A percentile compares a stretch with the other conserved stretches of the same genome.
phyloP scores from a whole-genome alignment of 1,140 invertebrate genomes.

The Trichogramma pretiosum region DNA sequence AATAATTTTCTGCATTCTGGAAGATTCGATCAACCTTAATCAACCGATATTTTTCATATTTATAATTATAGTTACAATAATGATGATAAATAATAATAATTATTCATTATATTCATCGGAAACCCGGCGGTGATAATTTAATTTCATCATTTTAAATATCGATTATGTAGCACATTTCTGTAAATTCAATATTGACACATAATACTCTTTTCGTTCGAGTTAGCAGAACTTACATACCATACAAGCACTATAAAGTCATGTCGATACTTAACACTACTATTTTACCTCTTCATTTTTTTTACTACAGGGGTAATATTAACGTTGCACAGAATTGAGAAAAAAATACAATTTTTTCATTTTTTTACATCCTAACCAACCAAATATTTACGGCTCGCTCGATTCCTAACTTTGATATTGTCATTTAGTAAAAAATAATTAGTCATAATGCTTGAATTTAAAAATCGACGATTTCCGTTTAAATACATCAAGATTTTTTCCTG shows the following conservation, averaged over 20 bases:
- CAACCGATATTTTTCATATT: constrained; percentile 4
- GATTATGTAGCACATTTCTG: constrained; percentile 5
- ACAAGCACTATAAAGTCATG: constrained; percentile 4
- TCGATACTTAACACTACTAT: constrained; percentile 10
- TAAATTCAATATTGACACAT: constrained; percentile 11
- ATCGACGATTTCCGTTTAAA: too few relatives aligned
- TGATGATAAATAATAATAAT: too few relatives aligned
- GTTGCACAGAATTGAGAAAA: constrained; percentile 7
- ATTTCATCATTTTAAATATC: too few relatives aligned
- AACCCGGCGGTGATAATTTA: constrained; percentile 12
- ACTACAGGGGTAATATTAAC: not conserved
- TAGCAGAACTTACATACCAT: constrained; percentile 4
- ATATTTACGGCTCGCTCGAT: too few relatives aligned
- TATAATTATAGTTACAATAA: too few relatives aligned
- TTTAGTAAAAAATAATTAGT: too few relatives aligned
- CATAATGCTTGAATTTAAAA: too few relatives aligned
- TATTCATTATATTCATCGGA: constrained; percentile 2
- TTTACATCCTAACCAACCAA: too few relatives aligned
- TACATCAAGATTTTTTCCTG: too few relatives aligned
- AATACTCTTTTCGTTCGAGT: constrained; percentile 6
- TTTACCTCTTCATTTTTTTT: constrained; percentile 8
- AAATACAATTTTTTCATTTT: too few relatives aligned
- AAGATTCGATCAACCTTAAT: constrained; percentile 8
- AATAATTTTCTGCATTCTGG: constrained; percentile 10
- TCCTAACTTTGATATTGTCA: too few relatives aligned